Conservation (phyloP, 1,140 invertebrate genomes). For the Pteromalus puparum region DNA sequence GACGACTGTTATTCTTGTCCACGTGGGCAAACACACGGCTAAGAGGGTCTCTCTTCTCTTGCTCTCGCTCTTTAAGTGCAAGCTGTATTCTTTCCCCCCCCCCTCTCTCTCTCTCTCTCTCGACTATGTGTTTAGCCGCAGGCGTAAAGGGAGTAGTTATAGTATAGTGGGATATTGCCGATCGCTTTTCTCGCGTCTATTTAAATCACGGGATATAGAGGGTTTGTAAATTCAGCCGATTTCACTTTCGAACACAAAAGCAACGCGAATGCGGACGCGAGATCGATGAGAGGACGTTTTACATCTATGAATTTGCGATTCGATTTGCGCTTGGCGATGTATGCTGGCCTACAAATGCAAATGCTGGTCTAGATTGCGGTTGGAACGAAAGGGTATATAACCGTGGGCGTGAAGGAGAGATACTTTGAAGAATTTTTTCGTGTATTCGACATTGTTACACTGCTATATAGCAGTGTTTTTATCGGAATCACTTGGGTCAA, state of each 20-base stretch:
- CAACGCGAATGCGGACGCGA: no score
- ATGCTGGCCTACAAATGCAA: background rate
- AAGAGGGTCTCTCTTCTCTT: background rate
- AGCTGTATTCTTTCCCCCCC: background rate
- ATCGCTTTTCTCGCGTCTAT: no score
- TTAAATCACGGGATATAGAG: no score
- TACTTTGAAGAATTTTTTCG: background rate
- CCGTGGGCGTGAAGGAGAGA: background rate
- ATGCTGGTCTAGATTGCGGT: background rate
- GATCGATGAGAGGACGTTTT: background rate
- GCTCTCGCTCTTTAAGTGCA: slow-evolving; percentile 31
- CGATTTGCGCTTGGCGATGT: background rate
- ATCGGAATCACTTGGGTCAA: no score
- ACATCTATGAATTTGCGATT: background rate
- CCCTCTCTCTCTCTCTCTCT: no score
- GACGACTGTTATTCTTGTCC: slow-evolving; percentile 48
- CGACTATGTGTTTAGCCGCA: no score
- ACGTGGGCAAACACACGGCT: slow-evolving; percentile 41
- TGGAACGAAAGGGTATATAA: no score
- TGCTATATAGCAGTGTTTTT: no score
- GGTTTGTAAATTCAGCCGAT: no score
- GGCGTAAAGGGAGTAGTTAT: no score
- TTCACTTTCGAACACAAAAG: background rate
- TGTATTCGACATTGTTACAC: no score
- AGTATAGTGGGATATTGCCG: no score